Percentiles rank a stretch among this genome's conserved stretches.
phyloP scores from a whole-genome alignment of 2,888 invertebrate species.

The Schizotus pectinicornis region DNA sequence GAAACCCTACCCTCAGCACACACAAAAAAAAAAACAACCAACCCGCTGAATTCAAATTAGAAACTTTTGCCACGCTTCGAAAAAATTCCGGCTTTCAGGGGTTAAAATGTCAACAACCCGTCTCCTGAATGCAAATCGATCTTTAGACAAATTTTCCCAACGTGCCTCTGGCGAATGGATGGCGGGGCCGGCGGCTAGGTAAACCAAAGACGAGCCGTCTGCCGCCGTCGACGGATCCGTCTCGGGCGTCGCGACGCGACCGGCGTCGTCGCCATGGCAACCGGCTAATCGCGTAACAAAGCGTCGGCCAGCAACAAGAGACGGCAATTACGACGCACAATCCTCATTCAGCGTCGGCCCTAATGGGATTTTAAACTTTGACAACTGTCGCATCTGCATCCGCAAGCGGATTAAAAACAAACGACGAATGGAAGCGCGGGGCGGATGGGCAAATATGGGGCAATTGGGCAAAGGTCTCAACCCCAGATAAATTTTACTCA shows the following conservation, averaged over 20 bases:
- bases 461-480: not conserved
- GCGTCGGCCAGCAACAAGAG: slow-evolving; percentile 17
- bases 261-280: slow-evolving; percentile 22
- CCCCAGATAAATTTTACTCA: slow-evolving; percentile 16
- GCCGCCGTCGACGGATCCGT: no score
- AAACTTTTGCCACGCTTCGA: no score
- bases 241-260: no score
- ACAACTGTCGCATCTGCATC: slow-evolving; percentile 11
- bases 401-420: not conserved
- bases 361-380: slow-evolving; percentile 22
- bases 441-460: not conserved
- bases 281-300: slow-evolving; percentile 25
- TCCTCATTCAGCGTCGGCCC: slow-evolving; percentile 23
- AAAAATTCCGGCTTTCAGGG: no score
- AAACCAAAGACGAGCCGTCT: no score
- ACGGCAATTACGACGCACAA: slow-evolving; percentile 24
- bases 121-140: no score
- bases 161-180: not conserved
- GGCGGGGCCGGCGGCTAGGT: not conserved
- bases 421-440: no score
- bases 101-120: no score
- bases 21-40: no score
- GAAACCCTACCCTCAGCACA: no score
- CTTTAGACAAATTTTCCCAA: no score
- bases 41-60: no score